These are phyloP conservation scores for Thereva nobilitata DNA, from an alignment of 2,888 invertebrate genomes.

Conservation along the genomic window DNA sequence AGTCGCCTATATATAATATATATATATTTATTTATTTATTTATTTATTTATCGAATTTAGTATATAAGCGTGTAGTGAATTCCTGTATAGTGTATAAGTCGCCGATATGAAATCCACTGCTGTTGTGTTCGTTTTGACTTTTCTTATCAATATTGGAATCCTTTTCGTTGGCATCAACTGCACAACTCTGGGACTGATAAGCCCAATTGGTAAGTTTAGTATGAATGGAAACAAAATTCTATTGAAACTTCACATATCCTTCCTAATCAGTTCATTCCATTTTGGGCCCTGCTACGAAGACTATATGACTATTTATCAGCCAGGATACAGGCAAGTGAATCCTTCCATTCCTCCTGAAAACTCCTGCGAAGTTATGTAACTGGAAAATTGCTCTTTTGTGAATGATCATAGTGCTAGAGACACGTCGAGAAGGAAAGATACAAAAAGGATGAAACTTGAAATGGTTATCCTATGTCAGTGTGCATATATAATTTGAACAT, in stretches of 20 bases:
- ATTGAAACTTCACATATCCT: no score
- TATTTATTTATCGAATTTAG: conserved; percentile 23
- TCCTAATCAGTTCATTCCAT: neutral
- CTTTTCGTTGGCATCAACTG: conserved; percentile 38
- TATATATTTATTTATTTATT: conserved; percentile 14
- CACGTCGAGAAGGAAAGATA: no score
- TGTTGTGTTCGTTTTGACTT: neutral
- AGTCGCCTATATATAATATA: neutral
- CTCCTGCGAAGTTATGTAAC: no score
- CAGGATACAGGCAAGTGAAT: no score
- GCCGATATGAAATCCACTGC: neutral
- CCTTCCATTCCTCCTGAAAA: no score
- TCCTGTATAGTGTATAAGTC: conserved; percentile 9
- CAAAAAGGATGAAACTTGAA: no score
- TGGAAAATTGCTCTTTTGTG: no score
- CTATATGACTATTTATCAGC: neutral
- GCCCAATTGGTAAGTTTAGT: conserved; percentile 43
- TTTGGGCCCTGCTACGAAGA: neutral
- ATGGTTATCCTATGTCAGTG: no score
- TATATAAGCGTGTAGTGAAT: conserved; percentile 21
- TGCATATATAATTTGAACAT: no score
- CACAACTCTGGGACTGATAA: conserved; percentile 43
- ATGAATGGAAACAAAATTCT: no score
- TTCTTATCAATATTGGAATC: conserved; percentile 29
- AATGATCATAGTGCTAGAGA: no score